Conservation (phyloP, 2,797 vertebrate species). For the Sebastes kiyomatsui region DNA sequence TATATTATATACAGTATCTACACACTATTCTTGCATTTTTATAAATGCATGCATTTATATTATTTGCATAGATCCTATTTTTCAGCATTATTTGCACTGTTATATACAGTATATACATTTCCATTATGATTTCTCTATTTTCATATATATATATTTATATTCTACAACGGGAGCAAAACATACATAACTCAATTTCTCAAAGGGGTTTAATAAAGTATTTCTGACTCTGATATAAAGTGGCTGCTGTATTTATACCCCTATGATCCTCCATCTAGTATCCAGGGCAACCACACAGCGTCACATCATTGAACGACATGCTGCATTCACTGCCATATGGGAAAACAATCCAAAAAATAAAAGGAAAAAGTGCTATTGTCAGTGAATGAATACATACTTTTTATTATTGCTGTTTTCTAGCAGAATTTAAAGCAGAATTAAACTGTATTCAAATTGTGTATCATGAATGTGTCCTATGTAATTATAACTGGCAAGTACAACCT, state of each 20-base stretch:
- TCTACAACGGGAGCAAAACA: too few relatives aligned
- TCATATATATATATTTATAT: too few relatives aligned
- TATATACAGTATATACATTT: too few relatives aligned
- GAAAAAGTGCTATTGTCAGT: accelerated
- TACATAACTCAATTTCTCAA: too few relatives aligned
- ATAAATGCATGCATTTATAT: not conserved
- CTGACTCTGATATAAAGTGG: too few relatives aligned
- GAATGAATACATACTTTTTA: not conserved
- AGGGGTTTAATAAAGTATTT: not conserved
- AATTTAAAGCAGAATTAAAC: too few relatives aligned
- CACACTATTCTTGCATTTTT: not conserved
- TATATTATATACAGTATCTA: not conserved
- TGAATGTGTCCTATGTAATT: accelerated
- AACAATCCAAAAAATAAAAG: accelerated
- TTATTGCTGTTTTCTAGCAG: not conserved
- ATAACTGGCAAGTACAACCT: not conserved
- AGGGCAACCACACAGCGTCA: not conserved
- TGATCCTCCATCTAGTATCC: not conserved
- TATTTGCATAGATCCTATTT: not conserved
- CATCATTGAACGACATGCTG: not conserved
- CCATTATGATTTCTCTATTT: too few relatives aligned
- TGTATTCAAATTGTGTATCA: not conserved
- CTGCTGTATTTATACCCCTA: too few relatives aligned
- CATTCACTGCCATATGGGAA: not conserved
- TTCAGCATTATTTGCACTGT: too few relatives aligned